Evolutionary conservation across 2,797 vertebrate species (phyloP).

Genomic region (Lepidocolaptes lacrymiger): DNA sequence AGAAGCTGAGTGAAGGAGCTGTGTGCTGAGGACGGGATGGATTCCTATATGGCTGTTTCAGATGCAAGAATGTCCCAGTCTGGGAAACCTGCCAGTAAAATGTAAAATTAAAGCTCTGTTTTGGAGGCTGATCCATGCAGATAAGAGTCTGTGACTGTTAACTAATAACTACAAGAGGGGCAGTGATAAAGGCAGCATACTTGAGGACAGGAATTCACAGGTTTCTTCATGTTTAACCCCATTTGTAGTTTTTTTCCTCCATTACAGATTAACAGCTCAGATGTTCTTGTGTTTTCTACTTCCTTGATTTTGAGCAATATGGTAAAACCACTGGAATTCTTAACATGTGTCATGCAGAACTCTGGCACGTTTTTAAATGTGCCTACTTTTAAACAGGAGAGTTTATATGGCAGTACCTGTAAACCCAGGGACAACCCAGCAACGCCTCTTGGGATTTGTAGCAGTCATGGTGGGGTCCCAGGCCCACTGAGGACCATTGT

Average conservation of each 20-base stretch:
- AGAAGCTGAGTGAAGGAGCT: slow-evolving; percentile 26
- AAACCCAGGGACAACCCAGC: background rate
- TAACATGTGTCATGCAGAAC: background rate
- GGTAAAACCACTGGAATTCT: background rate
- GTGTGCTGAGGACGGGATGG: background rate
- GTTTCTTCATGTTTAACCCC: slow-evolving; percentile 18
- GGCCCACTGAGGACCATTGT: background rate
- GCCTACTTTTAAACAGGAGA: background rate
- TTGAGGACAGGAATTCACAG: slow-evolving; percentile 43
- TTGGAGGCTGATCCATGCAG: slow-evolving; percentile 28
- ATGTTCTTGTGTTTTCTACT: background rate
- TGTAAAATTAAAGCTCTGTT: slow-evolving; percentile 66
- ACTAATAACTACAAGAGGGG: slow-evolving; percentile 49
- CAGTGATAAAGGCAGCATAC: slow-evolving; percentile 11
- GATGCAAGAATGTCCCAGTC: slow-evolving; percentile 57
- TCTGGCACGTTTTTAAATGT: background rate
- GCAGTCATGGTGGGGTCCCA: accelerated
- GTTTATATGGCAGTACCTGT: background rate
- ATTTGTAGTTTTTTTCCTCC: background rate
- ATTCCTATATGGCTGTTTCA: slow-evolving; percentile 50
- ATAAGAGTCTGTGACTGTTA: slow-evolving; percentile 64
- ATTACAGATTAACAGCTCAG: background rate
- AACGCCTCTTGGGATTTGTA: background rate
- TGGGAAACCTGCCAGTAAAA: slow-evolving; percentile 57
- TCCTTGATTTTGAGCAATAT: background rate